Conservation (phyloP, 2,113 vertebrate genomes). For the Ptilonorhynchus violaceus region DNA sequence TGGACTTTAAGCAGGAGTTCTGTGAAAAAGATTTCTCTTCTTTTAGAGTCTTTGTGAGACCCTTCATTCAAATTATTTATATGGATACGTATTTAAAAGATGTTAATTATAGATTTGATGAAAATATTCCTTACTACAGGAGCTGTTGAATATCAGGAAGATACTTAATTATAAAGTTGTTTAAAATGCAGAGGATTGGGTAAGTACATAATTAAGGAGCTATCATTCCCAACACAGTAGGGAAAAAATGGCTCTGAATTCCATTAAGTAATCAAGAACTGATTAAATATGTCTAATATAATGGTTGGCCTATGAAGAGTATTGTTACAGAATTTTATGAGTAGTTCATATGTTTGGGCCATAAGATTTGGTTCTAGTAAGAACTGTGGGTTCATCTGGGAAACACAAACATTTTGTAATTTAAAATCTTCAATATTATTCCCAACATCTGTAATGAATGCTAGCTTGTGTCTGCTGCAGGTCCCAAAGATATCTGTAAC, state of each 20-base stretch:
- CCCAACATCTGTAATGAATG: neutral
- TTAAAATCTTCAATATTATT: neutral
- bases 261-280: conserved; percentile 34
- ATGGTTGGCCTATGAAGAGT: neutral
- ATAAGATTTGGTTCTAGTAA: neutral
- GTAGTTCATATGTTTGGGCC: neutral
- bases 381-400: neutral
- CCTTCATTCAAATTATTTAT: neutral
- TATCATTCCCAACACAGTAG: neutral
- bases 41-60: neutral
- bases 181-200: neutral
- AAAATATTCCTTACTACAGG: neutral
- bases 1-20: neutral
- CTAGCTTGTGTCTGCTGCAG: neutral
- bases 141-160: neutral
- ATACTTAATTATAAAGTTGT: neutral
- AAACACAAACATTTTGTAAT: neutral
- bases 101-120: neutral
- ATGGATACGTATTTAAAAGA: neutral
- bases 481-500: neutral
- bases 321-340: neutral
- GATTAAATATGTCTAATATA: neutral
- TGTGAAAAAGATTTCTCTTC: neutral
- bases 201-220: conserved; percentile 8
- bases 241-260: conserved; percentile 5